Evolutionary conservation across 2,113 vertebrate genomes (phyloP).

Genomic region (Gallinago undulata): DNA sequence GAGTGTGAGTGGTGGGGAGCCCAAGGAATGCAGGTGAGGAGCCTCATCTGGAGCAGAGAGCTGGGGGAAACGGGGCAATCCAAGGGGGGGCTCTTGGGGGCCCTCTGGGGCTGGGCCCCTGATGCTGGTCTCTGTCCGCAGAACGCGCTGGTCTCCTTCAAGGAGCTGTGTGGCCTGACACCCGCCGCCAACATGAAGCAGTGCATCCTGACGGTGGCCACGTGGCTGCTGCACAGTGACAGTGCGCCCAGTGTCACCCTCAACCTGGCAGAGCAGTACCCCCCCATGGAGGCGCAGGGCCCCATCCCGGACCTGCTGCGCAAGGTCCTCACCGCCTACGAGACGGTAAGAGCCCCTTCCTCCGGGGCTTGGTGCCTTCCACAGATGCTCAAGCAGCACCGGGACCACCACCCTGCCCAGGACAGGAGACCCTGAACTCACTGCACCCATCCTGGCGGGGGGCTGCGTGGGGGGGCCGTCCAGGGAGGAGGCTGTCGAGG

Average conservation of each 20-base stretch:
- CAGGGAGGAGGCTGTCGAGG: neutral
- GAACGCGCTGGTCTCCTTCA: slow-evolving; percentile 93
- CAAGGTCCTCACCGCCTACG: slow-evolving; percentile 89
- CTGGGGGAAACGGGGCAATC: rapidly evolving
- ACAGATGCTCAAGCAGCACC: rapidly evolving
- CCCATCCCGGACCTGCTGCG: slow-evolving; percentile 87
- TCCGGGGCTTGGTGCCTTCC: rapidly evolving
- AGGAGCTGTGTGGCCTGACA: slow-evolving; percentile 90
- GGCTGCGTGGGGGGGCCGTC: neutral
- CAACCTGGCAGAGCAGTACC: slow-evolving; percentile 87
- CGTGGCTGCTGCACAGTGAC: slow-evolving; percentile 89
- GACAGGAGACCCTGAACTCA: rapidly evolving
- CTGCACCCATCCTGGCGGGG: rapidly evolving
- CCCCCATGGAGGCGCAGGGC: slow-evolving; percentile 88
- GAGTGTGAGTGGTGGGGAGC: neutral
- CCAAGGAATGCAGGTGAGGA: rapidly evolving
- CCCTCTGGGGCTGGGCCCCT: neutral
- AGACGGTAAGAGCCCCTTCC: slow-evolving; percentile 74
- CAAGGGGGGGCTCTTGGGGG: neutral
- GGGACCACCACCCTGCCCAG: neutral
- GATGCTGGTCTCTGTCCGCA: slow-evolving; percentile 30
- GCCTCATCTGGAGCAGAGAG: neutral
- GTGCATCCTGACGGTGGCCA: slow-evolving; percentile 87
- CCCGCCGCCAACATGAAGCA: slow-evolving; percentile 94
- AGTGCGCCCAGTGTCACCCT: slow-evolving; percentile 79